These are phyloP conservation scores for Saturnia pavonia DNA, from an alignment of 2,888 invertebrate genomes.

Conservation along the genomic window DNA sequence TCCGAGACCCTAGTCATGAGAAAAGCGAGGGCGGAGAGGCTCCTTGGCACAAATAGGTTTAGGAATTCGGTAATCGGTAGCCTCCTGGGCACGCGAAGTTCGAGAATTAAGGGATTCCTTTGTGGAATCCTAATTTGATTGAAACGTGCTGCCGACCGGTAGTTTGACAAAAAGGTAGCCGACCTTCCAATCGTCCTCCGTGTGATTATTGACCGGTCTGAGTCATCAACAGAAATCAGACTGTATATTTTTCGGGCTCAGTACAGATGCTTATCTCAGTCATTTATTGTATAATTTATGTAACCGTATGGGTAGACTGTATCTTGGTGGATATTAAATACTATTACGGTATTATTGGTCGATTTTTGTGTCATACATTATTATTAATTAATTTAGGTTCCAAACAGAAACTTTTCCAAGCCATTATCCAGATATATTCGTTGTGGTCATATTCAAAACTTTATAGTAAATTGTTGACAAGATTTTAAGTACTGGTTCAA, in stretches of 20 bases:
- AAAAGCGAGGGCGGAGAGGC: not conserved
- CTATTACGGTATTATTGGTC: no score
- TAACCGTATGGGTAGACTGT: no score
- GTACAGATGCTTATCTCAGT: not conserved
- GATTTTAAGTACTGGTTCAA: no score
- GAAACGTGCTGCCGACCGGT: constrained; percentile 7
- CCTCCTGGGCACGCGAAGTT: constrained; percentile 52
- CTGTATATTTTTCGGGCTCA: not conserved
- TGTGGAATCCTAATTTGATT: constrained; percentile 25
- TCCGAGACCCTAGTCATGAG: not conserved
- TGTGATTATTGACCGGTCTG: not conserved
- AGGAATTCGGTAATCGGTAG: constrained; percentile 69
- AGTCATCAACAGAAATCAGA: not conserved
- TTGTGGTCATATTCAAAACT: no score
- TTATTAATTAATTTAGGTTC: no score
- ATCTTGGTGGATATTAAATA: no score
- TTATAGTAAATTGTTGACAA: no score
- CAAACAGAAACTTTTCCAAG: no score
- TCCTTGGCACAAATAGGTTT: constrained; percentile 31
- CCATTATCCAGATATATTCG: no score
- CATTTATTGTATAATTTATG: no score
- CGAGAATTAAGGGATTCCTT: constrained; percentile 31
- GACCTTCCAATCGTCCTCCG: not conserved
- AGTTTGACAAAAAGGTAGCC: not conserved
- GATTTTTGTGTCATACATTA: no score